Percentiles rank a stretch among this genome's conserved stretches.
Conservation (phyloP, 2,888 invertebrate genomes). For the Amiota minor region DNA sequence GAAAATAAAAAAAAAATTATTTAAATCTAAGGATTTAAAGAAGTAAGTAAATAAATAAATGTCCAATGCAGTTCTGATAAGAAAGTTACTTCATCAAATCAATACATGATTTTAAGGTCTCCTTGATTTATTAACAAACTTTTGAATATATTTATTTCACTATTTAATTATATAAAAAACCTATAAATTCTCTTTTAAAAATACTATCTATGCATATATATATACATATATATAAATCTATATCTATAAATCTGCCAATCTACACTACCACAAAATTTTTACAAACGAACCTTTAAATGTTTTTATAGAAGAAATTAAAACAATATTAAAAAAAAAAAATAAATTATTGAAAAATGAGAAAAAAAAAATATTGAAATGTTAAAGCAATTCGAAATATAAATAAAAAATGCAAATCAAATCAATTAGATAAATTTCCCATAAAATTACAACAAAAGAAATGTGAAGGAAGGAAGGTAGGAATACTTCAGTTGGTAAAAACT, state of each 20-base stretch:
- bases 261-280: slow-evolving; percentile 1
- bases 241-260: slow-evolving; percentile 4
- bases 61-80: no score
- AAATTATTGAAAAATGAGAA: background rate
- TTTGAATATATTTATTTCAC: no score
- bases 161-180: no score
- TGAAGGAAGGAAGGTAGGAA: slow-evolving; percentile 28
- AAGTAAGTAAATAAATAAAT: no score
- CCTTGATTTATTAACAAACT: no score
- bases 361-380: background rate
- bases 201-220: no score
- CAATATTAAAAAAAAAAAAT: background rate
- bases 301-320: background rate
- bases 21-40: no score
- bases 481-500: slow-evolving; percentile 34
- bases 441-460: slow-evolving; percentile 31
- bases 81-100: no score
- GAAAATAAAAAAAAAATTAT: no score
- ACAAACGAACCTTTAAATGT: slow-evolving; percentile 8
- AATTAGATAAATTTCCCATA: background rate
- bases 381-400: background rate
- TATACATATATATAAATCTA: background rate
- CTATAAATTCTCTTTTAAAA: no score
- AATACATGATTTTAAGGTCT: no score
- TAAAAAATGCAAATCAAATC: background rate